Base-by-base conservation (phyloP, 2,113 vertebrate genomes). In the Alectura lathami region DNA sequence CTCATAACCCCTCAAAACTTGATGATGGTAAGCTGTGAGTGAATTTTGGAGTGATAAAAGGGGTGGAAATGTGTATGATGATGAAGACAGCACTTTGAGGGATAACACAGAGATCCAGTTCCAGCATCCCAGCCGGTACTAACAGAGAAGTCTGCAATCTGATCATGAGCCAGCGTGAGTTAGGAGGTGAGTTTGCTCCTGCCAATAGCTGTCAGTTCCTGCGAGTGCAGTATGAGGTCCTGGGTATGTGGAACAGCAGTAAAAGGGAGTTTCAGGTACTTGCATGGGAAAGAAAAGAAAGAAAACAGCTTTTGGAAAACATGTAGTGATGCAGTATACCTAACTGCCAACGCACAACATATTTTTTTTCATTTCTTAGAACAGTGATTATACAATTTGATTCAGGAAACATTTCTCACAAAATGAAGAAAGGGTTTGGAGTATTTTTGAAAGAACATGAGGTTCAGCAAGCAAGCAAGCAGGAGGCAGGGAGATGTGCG, bases 361-460 rank as follows among this genome's bases (percentile, higher is more conserved):
- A 48, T 34, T n/a, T 88, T 86, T 85, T 88, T 87, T 57, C n/a
- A 83, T 96, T 94, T 96, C 62, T 68, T 29, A 70, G 23, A 51
- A 62, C 5, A 43, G 68, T 47, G 86, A 82, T 94, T 79, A 83
- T 45, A n/a, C 50, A 42, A 36, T 26, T 83, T 82, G 92, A 88
- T 84, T 94, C 14, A 60, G 56, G 81, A 69, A 74, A 57, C 0
- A 0, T 36, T 36, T 77, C 42, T 94, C 51, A 42, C 94, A 29
- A 73, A 30, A 34, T 54, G 5, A 50, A 75, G 9, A 59, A 75
- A 64, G 2, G 3, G 12, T 53, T 54, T 62, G 24, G 48, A n/a
- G 13, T 32, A 3, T 86, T 86, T 91, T 73, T 67, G 17, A 16
- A 78, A 29, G 56, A 54, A 34, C 57, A 78, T 83, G 77, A 95